Conservation (phyloP, 2,113 vertebrate genomes). For the Corvus moneduloides region DNA sequence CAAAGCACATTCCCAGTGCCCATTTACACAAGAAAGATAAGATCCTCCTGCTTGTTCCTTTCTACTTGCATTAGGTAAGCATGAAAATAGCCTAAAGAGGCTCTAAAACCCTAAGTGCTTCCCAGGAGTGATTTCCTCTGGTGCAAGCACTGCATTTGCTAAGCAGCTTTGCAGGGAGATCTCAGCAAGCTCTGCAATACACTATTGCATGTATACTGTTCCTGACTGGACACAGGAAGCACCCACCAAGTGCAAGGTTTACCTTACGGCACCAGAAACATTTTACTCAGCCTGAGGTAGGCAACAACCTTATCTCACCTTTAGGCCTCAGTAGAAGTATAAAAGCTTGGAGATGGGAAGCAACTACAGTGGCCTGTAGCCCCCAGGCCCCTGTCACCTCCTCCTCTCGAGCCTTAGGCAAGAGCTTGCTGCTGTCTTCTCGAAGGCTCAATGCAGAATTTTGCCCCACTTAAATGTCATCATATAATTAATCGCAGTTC, state of each 20-base stretch:
- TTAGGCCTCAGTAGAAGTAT: neutral
- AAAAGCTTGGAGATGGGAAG: neutral
- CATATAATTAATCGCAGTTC: neutral
- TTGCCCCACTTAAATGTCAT: neutral
- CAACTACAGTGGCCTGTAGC: neutral
- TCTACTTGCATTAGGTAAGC: neutral
- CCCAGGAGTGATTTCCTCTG: neutral
- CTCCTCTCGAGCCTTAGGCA: rapidly evolving
- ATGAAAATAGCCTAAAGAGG: neutral
- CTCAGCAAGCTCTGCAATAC: neutral
- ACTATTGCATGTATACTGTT: rapidly evolving
- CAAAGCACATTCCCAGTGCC: neutral
- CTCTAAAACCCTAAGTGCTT: neutral
- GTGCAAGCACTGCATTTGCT: neutral
- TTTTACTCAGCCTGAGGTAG: neutral
- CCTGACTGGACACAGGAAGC: neutral
- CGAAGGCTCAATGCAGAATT: neutral
- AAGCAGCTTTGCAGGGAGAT: neutral
- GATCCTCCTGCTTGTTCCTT: neutral
- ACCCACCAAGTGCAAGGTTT: neutral
- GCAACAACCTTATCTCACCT: neutral
- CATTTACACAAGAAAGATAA: neutral
- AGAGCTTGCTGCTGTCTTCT: neutral
- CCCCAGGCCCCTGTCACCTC: neutral
- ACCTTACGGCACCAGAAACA: neutral